Evolutionary conservation across 2,888 invertebrate species (phyloP).

Genomic region (Drosophila diplacantha): DNA sequence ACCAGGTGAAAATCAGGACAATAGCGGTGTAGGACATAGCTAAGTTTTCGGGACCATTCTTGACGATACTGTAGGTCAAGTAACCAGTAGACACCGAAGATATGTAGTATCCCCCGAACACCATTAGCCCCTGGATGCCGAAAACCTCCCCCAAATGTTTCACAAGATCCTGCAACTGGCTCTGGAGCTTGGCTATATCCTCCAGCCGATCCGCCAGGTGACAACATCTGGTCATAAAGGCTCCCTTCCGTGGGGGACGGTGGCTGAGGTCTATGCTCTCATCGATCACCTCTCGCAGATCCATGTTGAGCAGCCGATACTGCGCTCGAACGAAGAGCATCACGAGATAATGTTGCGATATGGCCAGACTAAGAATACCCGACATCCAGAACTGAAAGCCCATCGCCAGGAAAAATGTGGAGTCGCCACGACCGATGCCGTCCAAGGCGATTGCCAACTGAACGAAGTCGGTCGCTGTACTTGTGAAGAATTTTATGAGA

Average conservation of each 20-base stretch:
- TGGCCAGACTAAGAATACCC: conserved; percentile 44
- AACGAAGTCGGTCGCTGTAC: neutral
- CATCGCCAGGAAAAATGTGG: neutral
- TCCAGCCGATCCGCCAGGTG: conserved; percentile 27
- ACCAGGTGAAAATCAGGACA: neutral
- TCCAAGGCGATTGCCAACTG: conserved; percentile 16
- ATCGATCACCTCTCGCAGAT: conserved; percentile 34
- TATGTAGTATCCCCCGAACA: conserved; percentile 21
- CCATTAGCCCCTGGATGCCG: conserved; percentile 15
- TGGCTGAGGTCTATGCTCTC: conserved; percentile 16
- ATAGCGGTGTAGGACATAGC: neutral
- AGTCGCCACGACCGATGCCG: neutral
- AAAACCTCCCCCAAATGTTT: neutral
- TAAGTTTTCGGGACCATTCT: neutral
- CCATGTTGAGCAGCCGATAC: conserved; percentile 48
- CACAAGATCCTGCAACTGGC: conserved; percentile 9
- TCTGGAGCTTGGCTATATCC: conserved; percentile 16
- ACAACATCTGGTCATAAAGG: conserved; percentile 31
- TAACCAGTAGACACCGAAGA: conserved; percentile 13
- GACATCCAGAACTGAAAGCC: conserved; percentile 11
- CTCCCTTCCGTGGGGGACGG: neutral
- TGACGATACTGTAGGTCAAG: conserved; percentile 13
- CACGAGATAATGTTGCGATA: conserved; percentile 47
- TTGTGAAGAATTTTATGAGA: conserved; percentile 32
- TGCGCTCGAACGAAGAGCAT: conserved; percentile 45